Evolutionary conservation across 2,888 invertebrate species (phyloP).

Genomic region (Cosmia trapezina): DNA sequence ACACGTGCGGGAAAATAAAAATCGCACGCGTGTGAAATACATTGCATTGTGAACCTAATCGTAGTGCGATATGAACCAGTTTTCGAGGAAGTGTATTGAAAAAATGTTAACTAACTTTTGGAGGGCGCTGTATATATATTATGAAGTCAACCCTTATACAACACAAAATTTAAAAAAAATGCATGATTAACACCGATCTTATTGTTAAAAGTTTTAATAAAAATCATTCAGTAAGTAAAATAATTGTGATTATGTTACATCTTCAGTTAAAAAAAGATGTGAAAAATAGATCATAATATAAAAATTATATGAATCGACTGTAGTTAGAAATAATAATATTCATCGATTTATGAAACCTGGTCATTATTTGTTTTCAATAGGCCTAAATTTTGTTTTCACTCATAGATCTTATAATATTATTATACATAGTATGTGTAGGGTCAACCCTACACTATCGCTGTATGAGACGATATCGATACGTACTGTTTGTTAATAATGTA

Average conservation of each 20-base stretch:
- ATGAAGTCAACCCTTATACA: background rate
- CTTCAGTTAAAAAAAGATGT: slow-evolving; percentile 2
- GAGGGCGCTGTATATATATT: background rate
- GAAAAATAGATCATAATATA: background rate
- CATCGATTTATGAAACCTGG: background rate
- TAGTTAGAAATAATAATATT: slow-evolving; percentile 18
- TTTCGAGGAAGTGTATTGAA: too few species aligned
- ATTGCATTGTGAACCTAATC: too few species aligned
- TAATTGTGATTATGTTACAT: background rate
- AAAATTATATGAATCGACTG: slow-evolving; percentile 2
- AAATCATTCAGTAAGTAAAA: background rate
- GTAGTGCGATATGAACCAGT: too few species aligned
- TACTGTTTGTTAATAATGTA: slow-evolving; percentile 57
- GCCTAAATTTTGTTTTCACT: slow-evolving; percentile 57
- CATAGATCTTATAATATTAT: slow-evolving; percentile 29
- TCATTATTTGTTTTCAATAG: slow-evolving; percentile 55
- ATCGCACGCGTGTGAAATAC: too few species aligned
- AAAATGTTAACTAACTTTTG: too few species aligned
- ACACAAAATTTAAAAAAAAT: background rate
- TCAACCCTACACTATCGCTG: slow-evolving; percentile 30
- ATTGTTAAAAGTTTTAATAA: background rate
- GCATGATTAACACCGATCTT: background rate
- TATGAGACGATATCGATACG: slow-evolving; percentile 41
- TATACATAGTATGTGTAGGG: slow-evolving; percentile 10
- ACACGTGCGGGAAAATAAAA: too few species aligned